Evolutionary conservation across 1,140 invertebrate genomes (phyloP), one percentile per base, ranked within the genome.

Genomic region (Ceratosolen solmsi): DNA sequence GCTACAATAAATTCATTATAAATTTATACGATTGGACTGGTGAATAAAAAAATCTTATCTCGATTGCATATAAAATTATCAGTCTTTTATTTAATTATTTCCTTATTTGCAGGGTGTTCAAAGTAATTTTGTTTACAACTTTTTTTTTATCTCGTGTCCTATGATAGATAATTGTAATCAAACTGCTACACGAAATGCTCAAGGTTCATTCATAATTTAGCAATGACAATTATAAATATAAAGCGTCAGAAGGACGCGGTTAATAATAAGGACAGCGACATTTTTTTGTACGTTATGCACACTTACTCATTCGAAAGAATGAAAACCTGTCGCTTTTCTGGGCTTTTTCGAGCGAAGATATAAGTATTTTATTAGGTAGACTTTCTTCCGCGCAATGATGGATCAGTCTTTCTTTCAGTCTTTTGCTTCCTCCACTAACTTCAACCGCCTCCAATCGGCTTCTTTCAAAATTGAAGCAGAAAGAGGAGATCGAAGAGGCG

Each of bases 361-460:
- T 83, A 73, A 77, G 84, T 86, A 88, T 88, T 88, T 88, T 88
- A 88, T 88, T 87, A 86, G 82, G 72, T 84, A 85, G 88, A 88
- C 88, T 87, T 86, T 85, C 84, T 82, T 49, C 76, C 20, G 22
- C 17, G 46, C 41, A 30, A 60, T 13, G 33, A 20, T 58, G 27
- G 68, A 75, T 83, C 73, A 70, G 68, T 70, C 77, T 65, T 68
- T 74, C 79, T 79, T 80, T 25, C 77, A 83, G 65, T 72, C 58
- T 27, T 41, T 73, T 49, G 41, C 36, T 20, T 60, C 9, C 41
- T 58, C 70, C 30, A 27, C 30, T 33, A 17, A 63, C 60, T 63
- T 27, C 20, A 27, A 63, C 30, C 33, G 27, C 13, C 60, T 11
- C 27, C 30, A 27, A 63, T 63, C 30, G 9, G 27, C 60, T 46